Evolutionary conservation across 2,888 invertebrate genomes (phyloP).

Genomic region (Phengaris arion): DNA sequence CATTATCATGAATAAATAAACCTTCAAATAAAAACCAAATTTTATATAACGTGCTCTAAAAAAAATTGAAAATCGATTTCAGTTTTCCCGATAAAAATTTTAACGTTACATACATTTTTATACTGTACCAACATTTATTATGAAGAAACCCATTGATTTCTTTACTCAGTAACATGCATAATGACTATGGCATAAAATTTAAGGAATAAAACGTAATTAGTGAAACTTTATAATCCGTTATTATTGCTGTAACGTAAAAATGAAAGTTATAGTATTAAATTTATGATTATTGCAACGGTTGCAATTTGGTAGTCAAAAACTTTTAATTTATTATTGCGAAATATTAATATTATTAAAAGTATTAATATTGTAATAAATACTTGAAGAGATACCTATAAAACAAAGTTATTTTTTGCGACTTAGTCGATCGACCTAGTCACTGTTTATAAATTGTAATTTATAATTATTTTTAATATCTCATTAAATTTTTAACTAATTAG

Average conservation of each 20-base stretch:
- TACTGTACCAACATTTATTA: not conserved
- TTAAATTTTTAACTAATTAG: too few relatives aligned
- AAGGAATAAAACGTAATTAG: constrained; percentile 11
- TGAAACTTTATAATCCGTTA: constrained; percentile 17
- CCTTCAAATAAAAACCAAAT: too few relatives aligned
- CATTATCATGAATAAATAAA: too few relatives aligned
- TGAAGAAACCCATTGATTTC: not conserved
- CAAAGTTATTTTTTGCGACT: not conserved
- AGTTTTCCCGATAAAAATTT: too few relatives aligned
- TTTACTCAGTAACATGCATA: not conserved
- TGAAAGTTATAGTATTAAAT: not conserved
- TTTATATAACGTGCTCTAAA: too few relatives aligned
- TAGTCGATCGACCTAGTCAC: not conserved
- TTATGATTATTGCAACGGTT: constrained; percentile 15
- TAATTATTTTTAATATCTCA: too few relatives aligned
- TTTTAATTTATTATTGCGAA: not conserved
- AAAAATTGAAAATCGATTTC: too few relatives aligned
- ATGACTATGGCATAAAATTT: constrained; percentile 6
- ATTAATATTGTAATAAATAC: not conserved
- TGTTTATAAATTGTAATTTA: too few relatives aligned
- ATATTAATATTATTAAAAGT: not conserved
- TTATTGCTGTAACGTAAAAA: constrained; percentile 14
- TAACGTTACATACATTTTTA: too few relatives aligned
- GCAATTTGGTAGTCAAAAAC: constrained; percentile 11
- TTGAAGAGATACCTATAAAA: not conserved